Conservation (phyloP, 2,113 vertebrate genomes). For the Corvus moneduloides region DNA sequence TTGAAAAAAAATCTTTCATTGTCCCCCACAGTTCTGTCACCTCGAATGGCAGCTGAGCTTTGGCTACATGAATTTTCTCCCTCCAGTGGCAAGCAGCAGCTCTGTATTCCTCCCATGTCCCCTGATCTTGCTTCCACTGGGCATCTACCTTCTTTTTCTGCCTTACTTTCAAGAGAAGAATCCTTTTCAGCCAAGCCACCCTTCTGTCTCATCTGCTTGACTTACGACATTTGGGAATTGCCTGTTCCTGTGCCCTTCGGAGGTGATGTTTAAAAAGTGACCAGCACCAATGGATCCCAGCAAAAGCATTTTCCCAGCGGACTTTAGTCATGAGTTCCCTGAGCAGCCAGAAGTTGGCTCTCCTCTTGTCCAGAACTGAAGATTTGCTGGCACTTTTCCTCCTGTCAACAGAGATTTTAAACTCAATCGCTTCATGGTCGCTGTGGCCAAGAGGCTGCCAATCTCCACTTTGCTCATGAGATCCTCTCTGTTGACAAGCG, state of each 20-base stretch:
- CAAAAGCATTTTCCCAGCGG: background rate
- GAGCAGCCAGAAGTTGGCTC: background rate
- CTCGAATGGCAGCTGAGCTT: background rate
- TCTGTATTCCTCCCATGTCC: background rate
- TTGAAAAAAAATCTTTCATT: background rate
- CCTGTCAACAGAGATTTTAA: background rate
- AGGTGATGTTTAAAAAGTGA: background rate
- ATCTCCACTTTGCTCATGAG: background rate
- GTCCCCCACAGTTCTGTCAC: background rate
- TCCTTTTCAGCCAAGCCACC: background rate
- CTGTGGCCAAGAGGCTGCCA: background rate
- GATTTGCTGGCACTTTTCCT: background rate
- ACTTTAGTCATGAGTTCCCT: background rate
- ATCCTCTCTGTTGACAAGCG: background rate
- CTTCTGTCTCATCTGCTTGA: background rate
- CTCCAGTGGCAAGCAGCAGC: background rate
- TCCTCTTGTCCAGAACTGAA: background rate
- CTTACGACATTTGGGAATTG: background rate
- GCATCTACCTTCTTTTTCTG: background rate
- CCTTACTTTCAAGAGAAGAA: background rate
- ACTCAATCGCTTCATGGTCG: accelerated
- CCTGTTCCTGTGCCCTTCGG: background rate
- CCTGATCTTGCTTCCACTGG: background rate
- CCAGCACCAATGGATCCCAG: accelerated
- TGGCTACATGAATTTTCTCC: background rate